These are phyloP conservation scores for Latheticus oryzae DNA, from an alignment of 2,888 invertebrate genomes.

Conservation along the genomic window DNA sequence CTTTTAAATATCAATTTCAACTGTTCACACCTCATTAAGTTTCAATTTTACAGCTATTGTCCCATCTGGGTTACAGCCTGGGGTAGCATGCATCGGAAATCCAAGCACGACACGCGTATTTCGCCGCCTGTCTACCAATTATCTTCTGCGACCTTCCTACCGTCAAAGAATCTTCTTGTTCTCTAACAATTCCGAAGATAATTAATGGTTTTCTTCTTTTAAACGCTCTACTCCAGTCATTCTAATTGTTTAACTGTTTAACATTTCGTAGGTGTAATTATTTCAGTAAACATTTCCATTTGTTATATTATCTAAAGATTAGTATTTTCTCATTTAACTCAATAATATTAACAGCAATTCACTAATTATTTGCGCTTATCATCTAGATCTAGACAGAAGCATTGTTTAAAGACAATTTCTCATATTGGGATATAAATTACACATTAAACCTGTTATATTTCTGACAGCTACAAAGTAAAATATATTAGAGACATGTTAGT, in stretches of 20 bases:
- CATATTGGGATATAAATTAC: slow-evolving; percentile 8
- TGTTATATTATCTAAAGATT: slow-evolving; percentile 42
- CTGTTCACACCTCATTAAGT: slow-evolving; percentile 67
- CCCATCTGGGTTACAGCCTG: slow-evolving; percentile 66
- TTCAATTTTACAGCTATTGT: slow-evolving; percentile 68
- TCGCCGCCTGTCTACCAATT: slow-evolving; percentile 55
- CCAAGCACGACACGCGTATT: slow-evolving; percentile 58
- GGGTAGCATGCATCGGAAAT: slow-evolving; percentile 65
- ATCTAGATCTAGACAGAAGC: not conserved
- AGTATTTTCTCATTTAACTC: slow-evolving; percentile 21
- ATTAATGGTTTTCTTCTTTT: slow-evolving; percentile 42
- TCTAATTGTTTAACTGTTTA: slow-evolving; percentile 43
- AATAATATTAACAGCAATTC: slow-evolving; percentile 25
- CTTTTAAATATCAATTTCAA: slow-evolving; percentile 68
- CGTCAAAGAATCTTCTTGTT: slow-evolving; percentile 40
- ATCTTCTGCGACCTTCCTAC: slow-evolving; percentile 44
- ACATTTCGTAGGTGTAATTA: slow-evolving; percentile 43
- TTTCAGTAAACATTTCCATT: slow-evolving; percentile 44
- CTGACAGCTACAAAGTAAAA: not conserved
- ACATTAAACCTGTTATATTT: slow-evolving; percentile 4
- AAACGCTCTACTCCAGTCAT: slow-evolving; percentile 40
- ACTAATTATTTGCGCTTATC: slow-evolving; percentile 22
- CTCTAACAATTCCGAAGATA: slow-evolving; percentile 37
- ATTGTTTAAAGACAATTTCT: slow-evolving; percentile 11
- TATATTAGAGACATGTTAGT: not conserved